Percentiles rank a stretch among this genome's conserved stretches.
phyloP scores from a whole-genome alignment of 2,113 vertebrate species.

The Aegotheles bennettii region DNA sequence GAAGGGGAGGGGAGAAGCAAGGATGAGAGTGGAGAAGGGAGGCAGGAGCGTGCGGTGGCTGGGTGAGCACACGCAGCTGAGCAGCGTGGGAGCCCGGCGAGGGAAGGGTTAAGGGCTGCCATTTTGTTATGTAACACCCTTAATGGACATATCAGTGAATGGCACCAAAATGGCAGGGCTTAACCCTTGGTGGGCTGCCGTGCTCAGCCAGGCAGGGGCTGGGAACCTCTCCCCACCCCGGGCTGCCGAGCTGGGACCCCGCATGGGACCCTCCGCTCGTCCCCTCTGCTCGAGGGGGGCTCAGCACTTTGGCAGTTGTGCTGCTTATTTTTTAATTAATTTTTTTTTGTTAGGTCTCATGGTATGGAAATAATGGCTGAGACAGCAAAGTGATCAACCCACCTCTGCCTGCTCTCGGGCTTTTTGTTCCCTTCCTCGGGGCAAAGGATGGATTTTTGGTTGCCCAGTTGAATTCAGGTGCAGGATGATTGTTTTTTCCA shows the following conservation, averaged over 20 bases:
- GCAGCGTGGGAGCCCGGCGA: constrained; percentile 44
- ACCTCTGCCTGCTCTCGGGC: background rate
- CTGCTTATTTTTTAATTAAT: too few species aligned
- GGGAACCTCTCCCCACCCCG: background rate
- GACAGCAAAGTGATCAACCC: background rate
- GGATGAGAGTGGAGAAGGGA: too few species aligned
- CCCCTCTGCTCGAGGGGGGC: background rate
- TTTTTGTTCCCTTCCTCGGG: background rate
- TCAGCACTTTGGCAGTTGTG: background rate
- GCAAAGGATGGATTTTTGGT: background rate
- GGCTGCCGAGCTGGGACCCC: too few species aligned
- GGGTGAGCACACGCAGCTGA: background rate
- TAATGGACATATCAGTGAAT: constrained; percentile 88
- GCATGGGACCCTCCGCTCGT: background rate
- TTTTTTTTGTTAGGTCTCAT: too few species aligned
- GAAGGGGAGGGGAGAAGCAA: background rate
- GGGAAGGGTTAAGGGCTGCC: constrained; percentile 88
- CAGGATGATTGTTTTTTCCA: background rate
- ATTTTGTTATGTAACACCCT: constrained; percentile 94
- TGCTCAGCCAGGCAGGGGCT: background rate
- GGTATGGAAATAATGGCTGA: background rate
- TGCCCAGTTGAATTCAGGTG: background rate
- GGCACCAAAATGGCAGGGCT: constrained; percentile 90
- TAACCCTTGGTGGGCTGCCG: constrained; percentile 83
- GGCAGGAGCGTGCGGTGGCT: too few species aligned